phyloP scores from a whole-genome alignment of 2,888 invertebrate species.

The Poecilus cupreus region DNA sequence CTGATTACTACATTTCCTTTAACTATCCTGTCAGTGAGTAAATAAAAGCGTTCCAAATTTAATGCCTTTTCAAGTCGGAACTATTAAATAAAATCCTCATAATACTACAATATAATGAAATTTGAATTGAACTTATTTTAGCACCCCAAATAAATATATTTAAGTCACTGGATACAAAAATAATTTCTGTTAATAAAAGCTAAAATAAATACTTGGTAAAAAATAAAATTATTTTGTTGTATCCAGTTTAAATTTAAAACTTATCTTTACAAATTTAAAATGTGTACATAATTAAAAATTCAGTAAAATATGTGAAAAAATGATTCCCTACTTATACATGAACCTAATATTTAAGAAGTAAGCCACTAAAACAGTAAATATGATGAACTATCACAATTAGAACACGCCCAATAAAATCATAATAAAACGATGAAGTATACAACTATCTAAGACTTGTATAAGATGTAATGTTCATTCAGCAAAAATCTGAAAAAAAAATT shows the following conservation, averaged over 20 bases:
- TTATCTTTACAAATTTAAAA: slow-evolving; percentile 8
- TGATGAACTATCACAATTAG: slow-evolving; percentile 35
- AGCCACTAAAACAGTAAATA: slow-evolving; percentile 12
- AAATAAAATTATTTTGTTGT: slow-evolving; percentile 34
- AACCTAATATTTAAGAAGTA: slow-evolving; percentile 24
- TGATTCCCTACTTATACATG: background rate
- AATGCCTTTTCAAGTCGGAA: slow-evolving; percentile 1
- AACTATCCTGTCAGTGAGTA: background rate
- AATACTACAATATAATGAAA: background rate
- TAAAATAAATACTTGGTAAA: slow-evolving; percentile 28
- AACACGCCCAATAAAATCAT: slow-evolving; percentile 20
- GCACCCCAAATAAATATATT: slow-evolving; percentile 28
- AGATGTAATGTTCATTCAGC: slow-evolving; percentile 31
- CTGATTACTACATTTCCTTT: background rate
- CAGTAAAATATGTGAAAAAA: background rate
- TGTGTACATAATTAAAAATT: slow-evolving; percentile 23
- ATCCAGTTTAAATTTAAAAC: slow-evolving; percentile 8
- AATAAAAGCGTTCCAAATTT: background rate
- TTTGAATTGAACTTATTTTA: background rate
- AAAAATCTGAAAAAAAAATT: slow-evolving; percentile 33
- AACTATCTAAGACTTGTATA: background rate
- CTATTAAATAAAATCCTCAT: background rate
- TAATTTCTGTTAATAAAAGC: slow-evolving; percentile 10
- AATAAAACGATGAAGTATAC: background rate
- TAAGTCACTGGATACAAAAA: slow-evolving; percentile 15